Percentiles rank a stretch among this genome's conserved stretches.
Evolutionary conservation across 2,113 vertebrate genomes (phyloP).

Genomic region (Microcebus griseorufus): DNA sequence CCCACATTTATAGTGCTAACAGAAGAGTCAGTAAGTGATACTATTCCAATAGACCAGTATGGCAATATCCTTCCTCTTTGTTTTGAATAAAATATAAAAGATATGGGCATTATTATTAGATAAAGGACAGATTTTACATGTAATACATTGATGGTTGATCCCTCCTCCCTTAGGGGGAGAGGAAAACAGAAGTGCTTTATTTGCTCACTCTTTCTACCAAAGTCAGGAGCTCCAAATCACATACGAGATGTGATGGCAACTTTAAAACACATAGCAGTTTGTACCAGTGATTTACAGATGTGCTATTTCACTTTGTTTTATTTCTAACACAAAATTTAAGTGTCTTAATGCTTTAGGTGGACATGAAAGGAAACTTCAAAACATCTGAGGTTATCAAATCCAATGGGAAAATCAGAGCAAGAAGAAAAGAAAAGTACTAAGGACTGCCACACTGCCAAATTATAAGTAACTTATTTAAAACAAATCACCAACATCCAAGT

Average conservation of each 20-base stretch:
- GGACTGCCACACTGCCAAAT: not conserved
- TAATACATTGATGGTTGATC: not conserved
- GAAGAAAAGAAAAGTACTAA: not conserved
- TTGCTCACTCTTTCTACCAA: not conserved
- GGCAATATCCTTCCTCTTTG: not conserved
- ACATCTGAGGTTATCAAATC: not conserved
- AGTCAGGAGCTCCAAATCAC: not conserved
- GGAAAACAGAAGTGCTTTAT: not conserved
- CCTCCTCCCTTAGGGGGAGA: not conserved
- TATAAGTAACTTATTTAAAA: not conserved
- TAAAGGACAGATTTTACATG: not conserved
- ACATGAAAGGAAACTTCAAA: not conserved
- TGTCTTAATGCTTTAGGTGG: not conserved
- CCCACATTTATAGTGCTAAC: accelerated
- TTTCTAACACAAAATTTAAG: not conserved
- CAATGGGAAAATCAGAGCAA: not conserved
- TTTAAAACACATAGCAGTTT: not conserved
- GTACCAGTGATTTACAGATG: not conserved
- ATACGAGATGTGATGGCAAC: not conserved
- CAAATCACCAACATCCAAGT: not conserved
- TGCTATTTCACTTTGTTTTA: not conserved
- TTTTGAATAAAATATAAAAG: not conserved
- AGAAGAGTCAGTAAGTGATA: not conserved
- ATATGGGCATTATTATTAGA: not conserved
- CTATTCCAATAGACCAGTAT: not conserved